Evolutionary conservation across 2,797 vertebrate species (phyloP).

Genomic region (Lates japonicus): DNA sequence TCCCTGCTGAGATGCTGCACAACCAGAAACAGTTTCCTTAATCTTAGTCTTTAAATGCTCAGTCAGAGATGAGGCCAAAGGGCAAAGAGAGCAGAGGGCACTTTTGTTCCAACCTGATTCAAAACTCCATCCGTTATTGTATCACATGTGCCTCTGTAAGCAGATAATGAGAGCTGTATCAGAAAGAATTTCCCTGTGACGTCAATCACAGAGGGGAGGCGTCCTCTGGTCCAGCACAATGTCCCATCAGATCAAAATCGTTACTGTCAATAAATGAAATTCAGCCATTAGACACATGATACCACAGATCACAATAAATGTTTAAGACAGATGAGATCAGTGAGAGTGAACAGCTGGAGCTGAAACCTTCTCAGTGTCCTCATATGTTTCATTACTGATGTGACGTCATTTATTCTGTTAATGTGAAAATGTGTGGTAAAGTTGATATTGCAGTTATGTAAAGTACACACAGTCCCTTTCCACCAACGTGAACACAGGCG

Average conservation of each 20-base stretch:
- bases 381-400: not conserved
- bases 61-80: not conserved
- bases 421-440: not conserved
- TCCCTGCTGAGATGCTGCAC: not conserved
- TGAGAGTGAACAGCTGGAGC: not conserved
- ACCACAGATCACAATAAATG: slow-evolving; percentile 6
- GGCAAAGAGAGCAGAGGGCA: not conserved
- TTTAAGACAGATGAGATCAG: slow-evolving; percentile 13
- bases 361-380: not conserved
- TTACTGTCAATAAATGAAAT: not conserved
- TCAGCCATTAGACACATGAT: not conserved
- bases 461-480: not conserved
- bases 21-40: not conserved
- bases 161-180: not conserved
- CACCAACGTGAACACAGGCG: no score
- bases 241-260: slow-evolving; percentile 5
- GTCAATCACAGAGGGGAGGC: not conserved
- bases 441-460: not conserved
- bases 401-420: not conserved
- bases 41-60: not conserved
- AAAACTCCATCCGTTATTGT: not conserved
- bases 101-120: not conserved
- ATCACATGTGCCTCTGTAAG: not conserved
- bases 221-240: slow-evolving; percentile 1
- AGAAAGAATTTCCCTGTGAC: slow-evolving; percentile 4